A percentile compares a stretch with the other conserved stretches of the same genome.
phyloP scores from a whole-genome alignment of 2,797 vertebrate species.

The Rallus crepitans region DNA sequence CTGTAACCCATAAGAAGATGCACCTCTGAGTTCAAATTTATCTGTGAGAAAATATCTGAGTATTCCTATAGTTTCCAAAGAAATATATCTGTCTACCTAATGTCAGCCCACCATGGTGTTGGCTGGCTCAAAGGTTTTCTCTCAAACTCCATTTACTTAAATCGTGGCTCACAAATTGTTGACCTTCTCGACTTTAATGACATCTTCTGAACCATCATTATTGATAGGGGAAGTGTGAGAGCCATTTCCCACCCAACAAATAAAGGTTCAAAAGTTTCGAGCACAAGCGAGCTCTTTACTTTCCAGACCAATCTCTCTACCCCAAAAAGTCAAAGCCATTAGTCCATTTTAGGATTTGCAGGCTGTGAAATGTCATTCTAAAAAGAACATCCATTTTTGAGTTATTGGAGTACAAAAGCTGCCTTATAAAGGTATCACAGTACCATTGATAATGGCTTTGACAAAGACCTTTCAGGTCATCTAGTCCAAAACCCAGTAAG shows the following conservation, averaged over 20 bases:
- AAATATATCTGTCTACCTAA: background rate
- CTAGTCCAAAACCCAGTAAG: conserved; percentile 11
- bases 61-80: background rate
- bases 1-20: background rate
- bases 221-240: conserved; percentile 36
- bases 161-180: conserved; percentile 56
- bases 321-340: conserved; percentile 74
- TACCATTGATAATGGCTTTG: conserved; percentile 46
- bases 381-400: conserved; percentile 65
- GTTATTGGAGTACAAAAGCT: conserved; percentile 56
- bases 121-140: conserved; percentile 36
- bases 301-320: conserved; percentile 61
- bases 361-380: conserved; percentile 67
- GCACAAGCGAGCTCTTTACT: conserved; percentile 62
- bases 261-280: conserved; percentile 73
- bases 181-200: conserved; percentile 74
- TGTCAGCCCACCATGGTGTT: background rate
- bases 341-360: conserved; percentile 59
- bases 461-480: conserved; percentile 49
- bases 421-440: conserved; percentile 54
- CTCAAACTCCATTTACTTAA: conserved; percentile 70
- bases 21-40: background rate
- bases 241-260: conserved; percentile 59
- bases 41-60: background rate
- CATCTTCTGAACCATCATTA: conserved; percentile 58